phyloP scores from a whole-genome alignment of 2,797 vertebrate species.

The Limosa lapponica region DNA sequence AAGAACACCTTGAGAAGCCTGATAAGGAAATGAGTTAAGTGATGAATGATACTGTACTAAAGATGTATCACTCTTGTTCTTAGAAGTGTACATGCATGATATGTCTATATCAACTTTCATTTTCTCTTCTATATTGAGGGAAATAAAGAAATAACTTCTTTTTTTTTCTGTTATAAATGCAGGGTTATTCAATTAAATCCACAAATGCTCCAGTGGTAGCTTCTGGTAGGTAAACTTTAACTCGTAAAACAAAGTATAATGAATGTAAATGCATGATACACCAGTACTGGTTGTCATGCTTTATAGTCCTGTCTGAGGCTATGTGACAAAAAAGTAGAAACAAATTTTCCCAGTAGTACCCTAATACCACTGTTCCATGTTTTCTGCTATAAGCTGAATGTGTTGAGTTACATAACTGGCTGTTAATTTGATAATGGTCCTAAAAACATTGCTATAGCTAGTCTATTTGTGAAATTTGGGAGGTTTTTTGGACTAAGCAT shows the following conservation, averaged over 20 bases:
- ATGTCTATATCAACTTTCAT: neutral
- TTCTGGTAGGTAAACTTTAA: constrained; percentile 68
- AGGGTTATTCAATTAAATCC: constrained; percentile 62
- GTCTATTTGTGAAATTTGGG: neutral
- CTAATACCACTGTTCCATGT: neutral
- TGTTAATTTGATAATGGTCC: neutral
- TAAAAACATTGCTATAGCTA: neutral
- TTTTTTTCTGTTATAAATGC: constrained; percentile 36
- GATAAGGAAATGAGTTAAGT: neutral
- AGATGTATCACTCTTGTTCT: neutral
- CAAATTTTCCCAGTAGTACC: neutral
- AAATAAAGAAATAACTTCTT: neutral
- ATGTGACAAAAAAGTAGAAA: neutral
- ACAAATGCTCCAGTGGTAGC: neutral
- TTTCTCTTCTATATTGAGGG: neutral
- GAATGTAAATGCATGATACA: neutral
- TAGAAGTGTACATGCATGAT: neutral
- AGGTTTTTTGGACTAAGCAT: neutral
- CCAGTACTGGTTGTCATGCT: neutral
- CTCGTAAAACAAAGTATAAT: neutral
- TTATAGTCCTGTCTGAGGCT: neutral
- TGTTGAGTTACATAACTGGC: neutral
- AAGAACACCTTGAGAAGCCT: neutral
- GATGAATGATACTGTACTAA: neutral
- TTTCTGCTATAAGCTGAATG: neutral